phyloP scores from a whole-genome alignment of 2,888 invertebrate genomes.

The Rutpela maculata region DNA sequence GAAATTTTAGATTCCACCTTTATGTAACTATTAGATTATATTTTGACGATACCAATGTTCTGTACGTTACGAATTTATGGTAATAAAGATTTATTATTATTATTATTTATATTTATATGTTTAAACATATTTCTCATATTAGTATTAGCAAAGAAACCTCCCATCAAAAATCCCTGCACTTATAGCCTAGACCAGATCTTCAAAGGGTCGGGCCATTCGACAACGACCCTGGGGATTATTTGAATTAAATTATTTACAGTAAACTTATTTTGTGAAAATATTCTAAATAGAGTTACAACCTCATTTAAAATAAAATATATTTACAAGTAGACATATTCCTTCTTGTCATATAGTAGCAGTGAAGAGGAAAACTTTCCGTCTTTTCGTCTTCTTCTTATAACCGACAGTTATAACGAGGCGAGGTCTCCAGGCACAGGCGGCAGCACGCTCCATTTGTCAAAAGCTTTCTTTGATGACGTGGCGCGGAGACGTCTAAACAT shows the following conservation, averaged over 20 bases:
- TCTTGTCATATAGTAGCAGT: constrained; percentile 37
- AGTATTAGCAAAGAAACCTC: no score
- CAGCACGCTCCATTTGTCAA: constrained; percentile 70
- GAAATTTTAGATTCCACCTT: no score
- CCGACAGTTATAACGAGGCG: constrained; percentile 60
- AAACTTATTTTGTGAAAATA: constrained; percentile 26
- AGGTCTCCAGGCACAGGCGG: constrained; percentile 64
- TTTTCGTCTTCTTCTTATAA: constrained; percentile 39
- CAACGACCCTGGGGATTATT: constrained; percentile 9
- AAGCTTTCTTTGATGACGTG: constrained; percentile 67
- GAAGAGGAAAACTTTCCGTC: constrained; percentile 43
- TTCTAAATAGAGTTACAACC: constrained; percentile 28
- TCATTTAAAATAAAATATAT: constrained; percentile 39
- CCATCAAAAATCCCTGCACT: background rate
- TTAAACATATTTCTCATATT: no score
- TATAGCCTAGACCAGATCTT: background rate
- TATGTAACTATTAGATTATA: no score
- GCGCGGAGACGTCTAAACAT: constrained; percentile 63
- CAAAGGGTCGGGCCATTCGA: background rate
- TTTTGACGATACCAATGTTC: no score
- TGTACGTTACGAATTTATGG: no score
- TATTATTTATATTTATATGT: no score
- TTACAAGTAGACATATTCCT: constrained; percentile 39
- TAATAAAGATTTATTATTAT: no score
- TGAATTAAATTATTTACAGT: constrained; percentile 35